phyloP scores from a whole-genome alignment of 2,888 invertebrate species.

The Diaprepes abbreviatus region DNA sequence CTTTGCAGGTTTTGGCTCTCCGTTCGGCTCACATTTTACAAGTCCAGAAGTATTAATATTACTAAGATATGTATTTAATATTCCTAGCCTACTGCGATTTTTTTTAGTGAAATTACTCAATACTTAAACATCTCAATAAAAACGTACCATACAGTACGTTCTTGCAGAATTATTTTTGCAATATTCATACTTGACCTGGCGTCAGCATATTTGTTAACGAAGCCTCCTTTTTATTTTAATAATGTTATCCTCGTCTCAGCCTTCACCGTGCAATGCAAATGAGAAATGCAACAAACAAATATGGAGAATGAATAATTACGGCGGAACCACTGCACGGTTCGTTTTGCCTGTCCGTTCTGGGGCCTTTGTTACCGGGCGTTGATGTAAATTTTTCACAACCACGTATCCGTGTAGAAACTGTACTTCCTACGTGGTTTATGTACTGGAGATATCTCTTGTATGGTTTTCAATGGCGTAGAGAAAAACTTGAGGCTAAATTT shows the following conservation, averaged over 20 bases:
- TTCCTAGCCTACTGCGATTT: too few species aligned
- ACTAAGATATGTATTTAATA: too few species aligned
- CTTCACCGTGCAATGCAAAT: background rate
- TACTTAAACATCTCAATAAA: too few species aligned
- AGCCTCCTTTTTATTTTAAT: background rate
- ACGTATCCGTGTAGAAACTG: conserved; percentile 46
- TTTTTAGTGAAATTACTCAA: too few species aligned
- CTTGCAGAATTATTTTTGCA: too few species aligned
- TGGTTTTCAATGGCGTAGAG: conserved; percentile 11
- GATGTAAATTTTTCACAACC: conserved; percentile 44
- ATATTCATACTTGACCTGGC: too few species aligned
- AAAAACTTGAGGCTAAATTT: too few species aligned
- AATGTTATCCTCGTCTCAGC: background rate
- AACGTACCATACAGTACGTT: too few species aligned
- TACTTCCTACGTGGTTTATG: conserved; percentile 47
- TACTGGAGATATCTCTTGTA: conserved; percentile 7
- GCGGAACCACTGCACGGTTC: conserved; percentile 40
- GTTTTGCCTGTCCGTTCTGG: conserved; percentile 22
- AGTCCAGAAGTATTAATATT: too few species aligned
- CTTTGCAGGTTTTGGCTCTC: too few species aligned
- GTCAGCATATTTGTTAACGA: too few species aligned
- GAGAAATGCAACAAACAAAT: conserved; percentile 12
- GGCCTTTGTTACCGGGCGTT: conserved; percentile 32
- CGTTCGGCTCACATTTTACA: too few species aligned
- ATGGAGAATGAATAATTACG: conserved; percentile 31